A percentile compares a stretch with the other conserved stretches of the same genome.
These are phyloP conservation scores for Sylvia atricapilla DNA, from an alignment of 2,113 vertebrate genomes.

Conservation along the genomic window DNA sequence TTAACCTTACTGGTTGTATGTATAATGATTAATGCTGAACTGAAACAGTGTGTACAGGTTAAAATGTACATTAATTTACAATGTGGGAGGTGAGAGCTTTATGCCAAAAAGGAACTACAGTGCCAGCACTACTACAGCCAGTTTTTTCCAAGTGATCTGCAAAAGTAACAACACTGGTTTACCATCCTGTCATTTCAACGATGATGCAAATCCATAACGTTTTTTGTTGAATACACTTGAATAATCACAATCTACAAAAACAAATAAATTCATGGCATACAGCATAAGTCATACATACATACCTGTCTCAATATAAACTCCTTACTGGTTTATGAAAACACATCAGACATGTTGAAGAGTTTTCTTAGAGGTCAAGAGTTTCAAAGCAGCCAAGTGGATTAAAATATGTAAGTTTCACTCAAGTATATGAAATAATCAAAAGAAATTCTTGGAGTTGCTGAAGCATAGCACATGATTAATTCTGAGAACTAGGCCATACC, in stretches of 20 bases:
- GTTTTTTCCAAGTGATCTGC: background rate
- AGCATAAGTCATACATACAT: background rate
- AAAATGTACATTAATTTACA: background rate
- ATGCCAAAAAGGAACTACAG: background rate
- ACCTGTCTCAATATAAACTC: background rate
- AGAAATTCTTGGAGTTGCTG: background rate
- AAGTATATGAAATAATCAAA: background rate
- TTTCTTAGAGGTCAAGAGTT: background rate
- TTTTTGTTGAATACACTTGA: background rate
- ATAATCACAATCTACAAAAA: background rate
- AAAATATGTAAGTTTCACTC: background rate
- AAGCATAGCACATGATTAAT: background rate
- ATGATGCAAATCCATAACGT: background rate
- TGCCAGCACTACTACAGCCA: background rate
- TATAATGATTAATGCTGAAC: background rate
- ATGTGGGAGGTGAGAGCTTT: rapidly evolving
- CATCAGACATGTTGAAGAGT: background rate
- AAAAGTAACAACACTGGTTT: background rate
- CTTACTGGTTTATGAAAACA: background rate
- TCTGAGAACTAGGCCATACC: background rate
- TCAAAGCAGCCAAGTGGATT: background rate
- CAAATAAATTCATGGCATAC: background rate
- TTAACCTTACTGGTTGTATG: background rate
- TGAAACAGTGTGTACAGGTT: background rate
- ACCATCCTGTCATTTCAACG: background rate